These are phyloP conservation scores for Diarsia mendica DNA, from an alignment of 2,888 invertebrate species.

Conservation along the genomic window DNA sequence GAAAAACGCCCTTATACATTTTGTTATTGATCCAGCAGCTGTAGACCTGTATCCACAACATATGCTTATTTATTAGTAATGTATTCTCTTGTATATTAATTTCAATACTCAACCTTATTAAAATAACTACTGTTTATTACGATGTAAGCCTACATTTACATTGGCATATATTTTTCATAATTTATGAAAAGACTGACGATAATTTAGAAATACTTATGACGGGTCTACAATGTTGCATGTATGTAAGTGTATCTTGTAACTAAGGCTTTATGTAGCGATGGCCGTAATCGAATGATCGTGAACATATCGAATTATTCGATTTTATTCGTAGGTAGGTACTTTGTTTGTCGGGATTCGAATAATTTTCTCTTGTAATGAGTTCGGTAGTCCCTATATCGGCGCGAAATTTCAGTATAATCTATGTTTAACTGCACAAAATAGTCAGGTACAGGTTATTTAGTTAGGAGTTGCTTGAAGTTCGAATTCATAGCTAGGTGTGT, in stretches of 20 bases:
- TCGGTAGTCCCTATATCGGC: neutral
- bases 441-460: neutral
- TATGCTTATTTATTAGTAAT: conserved; percentile 1
- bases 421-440: neutral
- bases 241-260: conserved; percentile 26
- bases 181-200: conserved; percentile 44
- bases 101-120: conserved; percentile 21
- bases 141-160: conserved; percentile 42
- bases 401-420: neutral
- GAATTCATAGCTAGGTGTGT: no score
- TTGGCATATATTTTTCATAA: conserved; percentile 33
- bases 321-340: conserved; percentile 39
- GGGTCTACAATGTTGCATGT: conserved; percentile 40
- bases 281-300: conserved; percentile 35
- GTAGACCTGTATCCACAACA: neutral
- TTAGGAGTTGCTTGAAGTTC: no score
- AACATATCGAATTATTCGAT: conserved; percentile 47
- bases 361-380: conserved; percentile 40
- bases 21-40: neutral
- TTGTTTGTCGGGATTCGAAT: conserved; percentile 35
- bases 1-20: no score
- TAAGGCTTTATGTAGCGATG: conserved; percentile 31
- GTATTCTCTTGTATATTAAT: conserved; percentile 27
- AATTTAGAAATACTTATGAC: conserved; percentile 48
- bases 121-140: conserved; percentile 26